These are phyloP conservation scores for Betta splendens DNA, from an alignment of 2,797 vertebrate genomes.

Conservation along the genomic window DNA sequence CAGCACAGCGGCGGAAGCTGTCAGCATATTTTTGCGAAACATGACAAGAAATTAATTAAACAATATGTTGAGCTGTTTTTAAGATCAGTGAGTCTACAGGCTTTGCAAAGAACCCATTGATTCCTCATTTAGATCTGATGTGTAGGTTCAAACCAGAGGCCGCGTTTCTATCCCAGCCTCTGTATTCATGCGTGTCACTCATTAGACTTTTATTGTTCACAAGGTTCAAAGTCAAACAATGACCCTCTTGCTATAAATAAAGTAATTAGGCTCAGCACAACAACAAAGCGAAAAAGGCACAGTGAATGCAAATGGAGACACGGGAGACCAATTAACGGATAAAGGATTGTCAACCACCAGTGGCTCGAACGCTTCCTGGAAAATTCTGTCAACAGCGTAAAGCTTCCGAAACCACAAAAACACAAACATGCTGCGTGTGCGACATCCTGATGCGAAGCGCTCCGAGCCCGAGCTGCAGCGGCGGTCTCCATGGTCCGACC, in stretches of 20 bases:
- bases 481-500: no score
- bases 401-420: constrained; percentile 7
- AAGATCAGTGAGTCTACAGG: background rate
- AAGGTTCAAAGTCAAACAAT: constrained; percentile 33
- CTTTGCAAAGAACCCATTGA: background rate
- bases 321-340: constrained; percentile 57
- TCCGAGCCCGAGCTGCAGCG: background rate
- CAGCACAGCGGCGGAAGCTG: constrained; percentile 3
- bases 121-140: background rate
- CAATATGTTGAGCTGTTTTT: constrained; percentile 7
- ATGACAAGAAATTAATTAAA: constrained; percentile 26
- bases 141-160: background rate
- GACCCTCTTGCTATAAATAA: constrained; percentile 37
- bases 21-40: constrained; percentile 11
- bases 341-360: constrained; percentile 16
- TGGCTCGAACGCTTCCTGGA: background rate
- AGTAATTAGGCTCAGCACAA: constrained; percentile 36
- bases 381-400: constrained; percentile 19
- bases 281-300: constrained; percentile 34
- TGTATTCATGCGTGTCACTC: constrained; percentile 7
- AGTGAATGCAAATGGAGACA: constrained; percentile 29
- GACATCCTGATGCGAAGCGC: background rate
- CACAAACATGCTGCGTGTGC: constrained; percentile 1
- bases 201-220: constrained; percentile 11
- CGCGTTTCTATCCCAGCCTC: background rate